A percentile compares a stretch with the other conserved stretches of the same genome.
These are phyloP conservation scores for Mus musculus DNA, from an alignment of 2,113 vertebrate species.

Conservation along the genomic window GRCm39 chr2:33533001-33533500, in stretches of 20 bases:
- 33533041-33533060: not conserved
- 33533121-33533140: not conserved
- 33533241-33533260: not conserved
- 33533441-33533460: not conserved
- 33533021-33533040: not conserved
- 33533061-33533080: not conserved
- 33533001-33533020: slow-evolving; percentile 47
- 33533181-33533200: not conserved
- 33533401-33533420: not conserved
- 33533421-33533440: not conserved
- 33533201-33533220: not conserved
- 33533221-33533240: not conserved
- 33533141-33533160: not conserved
- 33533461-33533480: no score
- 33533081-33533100: not conserved
- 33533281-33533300: slow-evolving; percentile 76
- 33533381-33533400: not conserved
- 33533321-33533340: not conserved
- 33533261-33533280: not conserved
- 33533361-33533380: not conserved
- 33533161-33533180: not conserved
- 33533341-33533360: slow-evolving; percentile 19
- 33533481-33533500: not conserved
- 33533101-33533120: not conserved
- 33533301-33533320: slow-evolving; percentile 57